phyloP scores from a whole-genome alignment of 2,797 vertebrate genomes.

The Streptopelia turtur region DNA sequence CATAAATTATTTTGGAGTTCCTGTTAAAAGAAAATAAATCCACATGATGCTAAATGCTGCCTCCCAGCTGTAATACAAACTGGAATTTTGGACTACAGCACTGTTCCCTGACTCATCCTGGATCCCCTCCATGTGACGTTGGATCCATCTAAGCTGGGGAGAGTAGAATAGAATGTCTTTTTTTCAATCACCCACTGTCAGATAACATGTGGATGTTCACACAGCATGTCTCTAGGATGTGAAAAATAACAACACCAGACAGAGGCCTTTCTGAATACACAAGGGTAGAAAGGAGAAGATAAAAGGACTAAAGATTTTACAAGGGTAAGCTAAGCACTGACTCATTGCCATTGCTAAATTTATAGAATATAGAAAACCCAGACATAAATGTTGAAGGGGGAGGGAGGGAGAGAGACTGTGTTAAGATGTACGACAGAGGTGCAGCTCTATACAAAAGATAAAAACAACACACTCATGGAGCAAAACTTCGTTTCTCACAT shows the following conservation, averaged over 20 bases:
- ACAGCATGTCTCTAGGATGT: background rate
- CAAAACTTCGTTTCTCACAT: background rate
- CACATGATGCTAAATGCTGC: conserved; percentile 45
- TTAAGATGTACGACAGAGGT: background rate
- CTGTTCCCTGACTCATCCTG: conserved; percentile 60
- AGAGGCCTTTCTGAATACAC: background rate
- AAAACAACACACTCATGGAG: background rate
- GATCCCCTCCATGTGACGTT: conserved; percentile 46
- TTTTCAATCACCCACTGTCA: background rate
- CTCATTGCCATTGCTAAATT: conserved; percentile 24
- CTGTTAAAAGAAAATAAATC: conserved; percentile 53
- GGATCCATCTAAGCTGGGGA: background rate
- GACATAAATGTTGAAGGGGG: background rate
- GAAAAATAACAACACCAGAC: conserved; percentile 32
- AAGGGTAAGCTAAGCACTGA: conserved; percentile 39
- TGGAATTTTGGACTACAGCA: conserved; percentile 53
- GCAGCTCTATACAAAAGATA: background rate
- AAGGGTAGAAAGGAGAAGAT: background rate
- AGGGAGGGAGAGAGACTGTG: background rate
- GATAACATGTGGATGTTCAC: background rate
- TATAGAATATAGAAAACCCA: conserved; percentile 35
- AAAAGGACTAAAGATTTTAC: background rate
- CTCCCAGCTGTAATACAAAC: conserved; percentile 52
- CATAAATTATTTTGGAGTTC: conserved; percentile 49
- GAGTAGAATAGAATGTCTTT: background rate